Evolutionary conservation across 2,797 vertebrate genomes (phyloP).

Genomic region (Karalla daura): DNA sequence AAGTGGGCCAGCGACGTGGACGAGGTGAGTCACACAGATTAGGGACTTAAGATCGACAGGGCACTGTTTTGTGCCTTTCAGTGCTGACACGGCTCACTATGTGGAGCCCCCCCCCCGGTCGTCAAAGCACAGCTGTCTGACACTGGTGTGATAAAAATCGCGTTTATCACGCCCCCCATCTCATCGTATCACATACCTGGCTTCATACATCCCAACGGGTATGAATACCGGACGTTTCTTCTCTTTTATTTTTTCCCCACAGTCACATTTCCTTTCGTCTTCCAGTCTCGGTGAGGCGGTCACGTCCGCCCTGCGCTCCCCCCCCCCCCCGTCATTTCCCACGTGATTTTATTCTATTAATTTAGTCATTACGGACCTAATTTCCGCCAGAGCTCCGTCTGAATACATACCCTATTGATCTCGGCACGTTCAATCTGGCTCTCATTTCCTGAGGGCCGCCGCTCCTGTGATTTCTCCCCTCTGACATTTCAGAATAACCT

Average conservation of each 20-base stretch:
- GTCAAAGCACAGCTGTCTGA: constrained; percentile 30
- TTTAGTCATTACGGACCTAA: constrained; percentile 50
- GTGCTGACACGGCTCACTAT: constrained; percentile 22
- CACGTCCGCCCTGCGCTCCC: constrained; percentile 3
- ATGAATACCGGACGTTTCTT: neutral
- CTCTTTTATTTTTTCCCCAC: constrained; percentile 5
- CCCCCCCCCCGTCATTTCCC: constrained; percentile 44
- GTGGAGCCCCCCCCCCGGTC: neutral
- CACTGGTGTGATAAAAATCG: constrained; percentile 21
- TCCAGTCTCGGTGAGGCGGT: constrained; percentile 11
- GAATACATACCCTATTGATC: constrained; percentile 56
- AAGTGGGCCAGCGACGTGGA: constrained; percentile 99
- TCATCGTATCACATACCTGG: constrained; percentile 38
- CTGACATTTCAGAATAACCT: constrained; percentile 43
- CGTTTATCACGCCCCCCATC: constrained; percentile 13
- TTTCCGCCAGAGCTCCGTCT: constrained; percentile 53
- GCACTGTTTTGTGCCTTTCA: neutral
- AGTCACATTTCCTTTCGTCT: neutral
- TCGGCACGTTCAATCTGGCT: constrained; percentile 51
- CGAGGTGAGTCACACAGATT: constrained; percentile 84
- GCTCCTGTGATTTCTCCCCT: constrained; percentile 20
- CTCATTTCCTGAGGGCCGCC: constrained; percentile 62
- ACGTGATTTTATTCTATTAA: constrained; percentile 54
- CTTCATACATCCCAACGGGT: constrained; percentile 1
- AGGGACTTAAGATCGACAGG: constrained; percentile 18